These are phyloP conservation scores for Syrmaticus mikado DNA, from an alignment of 2,113 vertebrate genomes.

Conservation along the genomic window DNA sequence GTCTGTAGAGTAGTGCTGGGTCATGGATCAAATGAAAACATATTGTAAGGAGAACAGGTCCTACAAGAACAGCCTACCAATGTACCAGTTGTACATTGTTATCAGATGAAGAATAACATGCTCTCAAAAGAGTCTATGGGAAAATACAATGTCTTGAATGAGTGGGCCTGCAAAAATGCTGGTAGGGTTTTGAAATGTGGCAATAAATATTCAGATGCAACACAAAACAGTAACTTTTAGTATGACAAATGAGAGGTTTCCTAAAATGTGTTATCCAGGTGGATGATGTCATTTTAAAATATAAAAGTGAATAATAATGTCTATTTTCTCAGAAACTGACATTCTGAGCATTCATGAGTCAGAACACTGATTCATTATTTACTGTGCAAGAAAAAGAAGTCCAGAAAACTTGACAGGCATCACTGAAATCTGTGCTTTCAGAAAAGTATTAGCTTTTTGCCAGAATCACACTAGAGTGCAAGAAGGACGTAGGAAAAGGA, in stretches of 20 bases:
- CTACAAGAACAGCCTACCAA: not conserved
- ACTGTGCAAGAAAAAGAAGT: not conserved
- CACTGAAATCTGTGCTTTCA: not conserved
- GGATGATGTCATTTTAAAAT: not conserved
- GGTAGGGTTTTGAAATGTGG: not conserved
- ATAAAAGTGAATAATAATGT: not conserved
- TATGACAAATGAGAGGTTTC: not conserved
- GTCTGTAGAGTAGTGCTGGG: not conserved
- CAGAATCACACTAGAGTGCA: not conserved
- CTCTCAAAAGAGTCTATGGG: rapidly evolving
- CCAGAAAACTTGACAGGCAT: not conserved
- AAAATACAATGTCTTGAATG: not conserved
- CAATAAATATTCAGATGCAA: not conserved
- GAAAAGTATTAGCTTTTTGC: not conserved
- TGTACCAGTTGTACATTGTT: not conserved
- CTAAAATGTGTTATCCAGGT: not conserved
- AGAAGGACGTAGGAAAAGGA: no score
- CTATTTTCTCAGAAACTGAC: not conserved
- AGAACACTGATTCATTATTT: not conserved
- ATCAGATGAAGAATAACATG: not conserved
- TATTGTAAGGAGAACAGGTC: not conserved
- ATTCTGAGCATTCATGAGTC: not conserved
- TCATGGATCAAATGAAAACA: not conserved
- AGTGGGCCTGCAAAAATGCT: not conserved
- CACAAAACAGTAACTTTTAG: not conserved